Conservation (phyloP, 1,140 invertebrate species). For the Drosophila pseudoananassae region DNA sequence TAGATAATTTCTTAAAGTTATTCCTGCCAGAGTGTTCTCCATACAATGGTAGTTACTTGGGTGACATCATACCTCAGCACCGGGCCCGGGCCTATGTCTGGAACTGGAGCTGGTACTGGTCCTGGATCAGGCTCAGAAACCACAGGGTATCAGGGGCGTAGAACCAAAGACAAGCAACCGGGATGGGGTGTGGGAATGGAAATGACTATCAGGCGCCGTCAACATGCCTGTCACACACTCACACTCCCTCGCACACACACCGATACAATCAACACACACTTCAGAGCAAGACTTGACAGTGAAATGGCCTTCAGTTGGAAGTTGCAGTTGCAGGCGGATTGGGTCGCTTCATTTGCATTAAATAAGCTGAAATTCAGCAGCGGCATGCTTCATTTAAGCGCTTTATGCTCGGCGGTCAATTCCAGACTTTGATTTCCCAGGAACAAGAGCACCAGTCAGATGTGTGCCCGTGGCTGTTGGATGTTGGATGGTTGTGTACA, state of each 20-base stretch:
- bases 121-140: not conserved
- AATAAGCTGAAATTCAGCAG: constrained; percentile 84
- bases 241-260: constrained; percentile 4
- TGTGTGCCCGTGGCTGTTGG: not conserved
- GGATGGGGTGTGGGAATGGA: constrained; percentile 8
- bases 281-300: constrained; percentile 53
- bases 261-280: constrained; percentile 10
- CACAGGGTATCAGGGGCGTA: constrained; percentile 5
- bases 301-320: constrained; percentile 57
- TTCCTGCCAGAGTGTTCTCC: too few species aligned
- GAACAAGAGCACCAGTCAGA: constrained; percentile 47
- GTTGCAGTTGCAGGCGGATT: constrained; percentile 16
- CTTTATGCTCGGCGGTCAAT: constrained; percentile 68
- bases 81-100: not conserved
- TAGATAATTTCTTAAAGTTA: not conserved
- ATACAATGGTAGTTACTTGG: not conserved
- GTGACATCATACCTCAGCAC: not conserved
- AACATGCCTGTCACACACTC: constrained; percentile 43
- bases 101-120: too few species aligned
- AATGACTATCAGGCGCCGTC: constrained; percentile 50
- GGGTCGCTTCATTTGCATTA: constrained; percentile 83
- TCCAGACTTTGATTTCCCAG: constrained; percentile 19
- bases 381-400: constrained; percentile 71
- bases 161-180: not conserved
- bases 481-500: not conserved